Evolutionary conservation across 1,140 invertebrate genomes (phyloP).

Genomic region (Drosophila ogumai): DNA sequence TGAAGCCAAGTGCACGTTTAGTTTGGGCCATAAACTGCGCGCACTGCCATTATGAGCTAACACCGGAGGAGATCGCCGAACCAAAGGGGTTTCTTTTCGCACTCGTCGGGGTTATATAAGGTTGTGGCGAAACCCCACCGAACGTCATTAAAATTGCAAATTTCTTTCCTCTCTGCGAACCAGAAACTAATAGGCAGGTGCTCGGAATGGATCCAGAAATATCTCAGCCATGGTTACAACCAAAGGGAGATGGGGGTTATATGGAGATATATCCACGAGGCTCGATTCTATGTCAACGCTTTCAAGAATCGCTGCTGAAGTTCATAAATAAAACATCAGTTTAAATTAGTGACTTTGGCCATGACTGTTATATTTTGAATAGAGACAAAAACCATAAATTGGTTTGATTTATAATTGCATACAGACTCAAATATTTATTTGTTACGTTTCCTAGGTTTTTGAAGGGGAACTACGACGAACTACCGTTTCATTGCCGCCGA

Average conservation of each 20-base stretch:
- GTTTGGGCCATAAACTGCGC: conserved; percentile 61
- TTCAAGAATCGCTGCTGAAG: conserved; percentile 17
- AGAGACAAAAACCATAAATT: conserved; percentile 33
- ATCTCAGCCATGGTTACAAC: conserved; percentile 23
- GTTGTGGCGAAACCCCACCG: conserved; percentile 34
- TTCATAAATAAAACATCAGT: conserved; percentile 44
- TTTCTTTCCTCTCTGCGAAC: conserved; percentile 39
- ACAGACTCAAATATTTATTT: conserved; percentile 1
- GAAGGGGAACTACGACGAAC: conserved; percentile 1
- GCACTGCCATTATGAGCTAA: conserved; percentile 54
- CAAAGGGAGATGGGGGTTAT: background rate
- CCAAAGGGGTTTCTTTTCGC: conserved; percentile 56
- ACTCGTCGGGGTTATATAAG: conserved; percentile 63
- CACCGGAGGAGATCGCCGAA: conserved; percentile 13
- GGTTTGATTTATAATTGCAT: conserved; percentile 41
- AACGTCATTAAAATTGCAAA: conserved; percentile 65
- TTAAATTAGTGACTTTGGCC: conserved; percentile 56
- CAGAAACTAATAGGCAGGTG: conserved; percentile 45
- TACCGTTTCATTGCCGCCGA: conserved; percentile 36
- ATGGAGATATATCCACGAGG: conserved; percentile 3
- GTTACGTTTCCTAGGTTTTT: conserved; percentile 13
- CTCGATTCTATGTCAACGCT: conserved; percentile 27
- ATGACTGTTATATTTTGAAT: conserved; percentile 34
- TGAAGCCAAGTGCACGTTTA: conserved; percentile 56
- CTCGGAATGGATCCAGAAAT: conserved; percentile 24